Evolutionary conservation across 2,113 vertebrate species (phyloP).

Genomic region (Lagopus muta): DNA sequence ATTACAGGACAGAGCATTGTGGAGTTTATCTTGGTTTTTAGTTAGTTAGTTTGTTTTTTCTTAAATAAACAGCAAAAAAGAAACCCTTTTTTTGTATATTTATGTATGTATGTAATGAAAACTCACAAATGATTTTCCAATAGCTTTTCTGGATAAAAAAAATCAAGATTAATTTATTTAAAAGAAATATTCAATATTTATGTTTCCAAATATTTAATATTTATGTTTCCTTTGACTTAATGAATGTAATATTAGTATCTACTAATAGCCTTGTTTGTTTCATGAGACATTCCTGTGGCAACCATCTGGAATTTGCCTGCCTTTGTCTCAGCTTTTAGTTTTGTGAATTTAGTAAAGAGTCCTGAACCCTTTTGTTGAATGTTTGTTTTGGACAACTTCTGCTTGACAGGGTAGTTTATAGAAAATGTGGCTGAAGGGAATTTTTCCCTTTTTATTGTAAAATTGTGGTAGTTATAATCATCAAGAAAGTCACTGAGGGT

Average conservation of each 20-base stretch:
- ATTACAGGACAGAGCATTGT: not conserved
- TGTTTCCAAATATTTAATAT: not conserved
- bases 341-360: not conserved
- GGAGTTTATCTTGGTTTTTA: not conserved
- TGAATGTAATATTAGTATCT: not conserved
- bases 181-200: not conserved
- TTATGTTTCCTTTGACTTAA: not conserved
- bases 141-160: not conserved
- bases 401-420: not conserved
- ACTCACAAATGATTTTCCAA: not conserved
- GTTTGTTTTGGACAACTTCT: not conserved
- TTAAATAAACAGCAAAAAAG: not conserved
- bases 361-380: not conserved
- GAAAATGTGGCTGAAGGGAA: not conserved
- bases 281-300: not conserved
- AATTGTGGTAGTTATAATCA: not conserved
- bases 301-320: not conserved
- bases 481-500: not conserved
- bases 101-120: not conserved
- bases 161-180: not conserved
- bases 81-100: not conserved
- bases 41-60: not conserved
- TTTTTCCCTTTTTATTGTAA: not conserved
- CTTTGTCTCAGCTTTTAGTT: not conserved
- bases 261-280: not conserved